These are phyloP conservation scores for Ahaetulla prasina DNA, from an alignment of 2,113 vertebrate genomes.

Conservation along the genomic window DNA sequence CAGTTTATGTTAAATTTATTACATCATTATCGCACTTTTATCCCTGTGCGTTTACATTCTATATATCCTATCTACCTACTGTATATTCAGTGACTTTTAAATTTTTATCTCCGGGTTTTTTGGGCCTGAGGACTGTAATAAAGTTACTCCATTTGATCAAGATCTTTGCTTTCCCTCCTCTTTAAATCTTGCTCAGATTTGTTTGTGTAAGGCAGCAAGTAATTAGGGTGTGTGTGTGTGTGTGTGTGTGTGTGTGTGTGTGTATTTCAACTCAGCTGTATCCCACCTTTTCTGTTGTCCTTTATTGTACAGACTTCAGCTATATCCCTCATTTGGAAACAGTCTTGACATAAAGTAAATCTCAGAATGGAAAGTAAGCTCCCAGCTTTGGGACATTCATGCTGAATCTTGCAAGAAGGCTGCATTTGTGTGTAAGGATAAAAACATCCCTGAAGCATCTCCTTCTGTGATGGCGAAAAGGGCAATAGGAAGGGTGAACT, in stretches of 20 bases:
- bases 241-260: not conserved
- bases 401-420: too few species aligned
- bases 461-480: not conserved
- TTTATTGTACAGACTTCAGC: not conserved
- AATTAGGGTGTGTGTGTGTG: not conserved
- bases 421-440: not conserved
- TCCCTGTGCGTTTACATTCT: not conserved
- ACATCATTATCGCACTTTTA: not conserved
- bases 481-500: not conserved
- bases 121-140: not conserved
- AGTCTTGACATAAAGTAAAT: not conserved
- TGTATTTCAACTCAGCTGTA: not conserved
- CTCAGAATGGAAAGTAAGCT: not conserved
- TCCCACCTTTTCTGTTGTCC: rapidly evolving
- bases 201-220: not conserved
- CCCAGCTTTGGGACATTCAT: too few species aligned
- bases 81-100: not conserved
- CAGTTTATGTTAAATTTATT: not conserved
- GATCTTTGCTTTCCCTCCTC: not conserved
- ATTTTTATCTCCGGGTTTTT: not conserved
- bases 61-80: not conserved
- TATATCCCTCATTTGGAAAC: not conserved
- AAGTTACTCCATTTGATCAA: not conserved
- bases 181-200: not conserved
- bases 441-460: not conserved